A percentile compares a stretch with the other conserved stretches of the same genome.
phyloP scores from a whole-genome alignment of 30 jellyfish, hydroid and myxozoan species.

The Pelagia noctiluca region DNA sequence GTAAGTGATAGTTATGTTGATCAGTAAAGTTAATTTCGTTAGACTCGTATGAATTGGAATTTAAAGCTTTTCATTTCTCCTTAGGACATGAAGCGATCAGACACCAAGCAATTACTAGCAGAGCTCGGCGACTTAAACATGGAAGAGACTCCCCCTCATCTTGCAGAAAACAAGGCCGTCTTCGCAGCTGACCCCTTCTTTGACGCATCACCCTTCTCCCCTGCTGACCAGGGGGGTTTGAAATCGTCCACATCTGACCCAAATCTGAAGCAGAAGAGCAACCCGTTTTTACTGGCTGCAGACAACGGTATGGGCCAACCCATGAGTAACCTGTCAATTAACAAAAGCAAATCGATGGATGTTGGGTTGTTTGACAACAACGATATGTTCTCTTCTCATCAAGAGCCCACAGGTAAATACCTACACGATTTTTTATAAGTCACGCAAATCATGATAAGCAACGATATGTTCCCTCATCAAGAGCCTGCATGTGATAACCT shows the following conservation, averaged over 20 bases:
- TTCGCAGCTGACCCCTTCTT: slow-evolving; percentile 73
- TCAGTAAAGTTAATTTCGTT: no score
- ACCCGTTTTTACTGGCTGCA: slow-evolving; percentile 45
- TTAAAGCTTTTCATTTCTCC: not conserved
- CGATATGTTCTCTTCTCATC: slow-evolving; percentile 54
- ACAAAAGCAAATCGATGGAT: slow-evolving; percentile 50
- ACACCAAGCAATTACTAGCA: slow-evolving; percentile 70
- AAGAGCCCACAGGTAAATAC: not conserved
- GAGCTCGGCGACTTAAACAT: slow-evolving; percentile 67
- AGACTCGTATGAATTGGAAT: no score
- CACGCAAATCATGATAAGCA: no score
- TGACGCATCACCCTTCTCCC: slow-evolving; percentile 27
- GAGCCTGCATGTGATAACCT: no score
- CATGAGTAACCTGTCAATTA: not conserved
- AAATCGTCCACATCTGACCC: slow-evolving; percentile 39
- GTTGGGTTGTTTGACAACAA: slow-evolving; percentile 28
- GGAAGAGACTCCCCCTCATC: slow-evolving; percentile 57
- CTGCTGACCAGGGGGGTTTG: slow-evolving; percentile 27
- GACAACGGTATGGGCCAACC: slow-evolving; percentile 20
- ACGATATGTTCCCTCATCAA: no score
- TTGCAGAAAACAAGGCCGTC: slow-evolving; percentile 39
- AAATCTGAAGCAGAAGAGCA: not conserved
- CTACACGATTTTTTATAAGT: no score
- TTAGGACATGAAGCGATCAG: slow-evolving; percentile 82
- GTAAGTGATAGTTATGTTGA: slow-evolving; percentile 3